phyloP scores from a whole-genome alignment of 2,797 vertebrate genomes.

The Sphaeramia orbicularis region DNA sequence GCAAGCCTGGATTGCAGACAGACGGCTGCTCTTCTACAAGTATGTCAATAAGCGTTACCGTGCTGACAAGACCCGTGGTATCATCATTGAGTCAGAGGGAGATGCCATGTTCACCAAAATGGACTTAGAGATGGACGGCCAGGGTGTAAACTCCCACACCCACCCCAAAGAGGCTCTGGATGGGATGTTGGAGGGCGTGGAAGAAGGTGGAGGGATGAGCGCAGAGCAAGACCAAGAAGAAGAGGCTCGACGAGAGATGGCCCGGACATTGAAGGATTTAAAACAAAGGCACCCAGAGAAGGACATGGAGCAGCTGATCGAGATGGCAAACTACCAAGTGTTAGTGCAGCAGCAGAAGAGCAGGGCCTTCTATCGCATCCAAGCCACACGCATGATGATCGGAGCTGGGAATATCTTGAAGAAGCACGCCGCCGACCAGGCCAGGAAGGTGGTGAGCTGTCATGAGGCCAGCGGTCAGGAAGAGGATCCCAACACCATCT shows the following conservation, averaged over 20 bases:
- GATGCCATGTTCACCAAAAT: constrained; percentile 88
- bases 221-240: constrained; percentile 80
- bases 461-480: constrained; percentile 87
- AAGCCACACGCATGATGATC: constrained; percentile 92
- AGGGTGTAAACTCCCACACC: constrained; percentile 80
- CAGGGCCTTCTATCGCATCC: constrained; percentile 91
- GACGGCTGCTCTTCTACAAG: constrained; percentile 90
- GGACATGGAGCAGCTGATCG: constrained; percentile 91
- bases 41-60: constrained; percentile 89
- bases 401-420: constrained; percentile 91
- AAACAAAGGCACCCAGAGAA: constrained; percentile 90
- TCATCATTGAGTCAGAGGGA: constrained; percentile 89
- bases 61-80: constrained; percentile 86
- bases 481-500: constrained; percentile 88
- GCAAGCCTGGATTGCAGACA: constrained; percentile 91
- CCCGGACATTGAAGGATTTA: constrained; percentile 87
- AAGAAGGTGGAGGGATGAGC: constrained; percentile 81
- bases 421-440: constrained; percentile 90
- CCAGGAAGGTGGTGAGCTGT: constrained; percentile 89
- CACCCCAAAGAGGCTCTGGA: constrained; percentile 86
- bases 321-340: constrained; percentile 91
- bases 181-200: constrained; percentile 85
- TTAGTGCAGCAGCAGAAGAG: constrained; percentile 92
- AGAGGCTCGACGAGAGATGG: constrained; percentile 89
- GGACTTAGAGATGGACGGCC: constrained; percentile 90